Percentiles rank a stretch among this genome's conserved stretches.
Evolutionary conservation across 2,797 vertebrate species (phyloP).

Genomic region (Cossypha polioptera): DNA sequence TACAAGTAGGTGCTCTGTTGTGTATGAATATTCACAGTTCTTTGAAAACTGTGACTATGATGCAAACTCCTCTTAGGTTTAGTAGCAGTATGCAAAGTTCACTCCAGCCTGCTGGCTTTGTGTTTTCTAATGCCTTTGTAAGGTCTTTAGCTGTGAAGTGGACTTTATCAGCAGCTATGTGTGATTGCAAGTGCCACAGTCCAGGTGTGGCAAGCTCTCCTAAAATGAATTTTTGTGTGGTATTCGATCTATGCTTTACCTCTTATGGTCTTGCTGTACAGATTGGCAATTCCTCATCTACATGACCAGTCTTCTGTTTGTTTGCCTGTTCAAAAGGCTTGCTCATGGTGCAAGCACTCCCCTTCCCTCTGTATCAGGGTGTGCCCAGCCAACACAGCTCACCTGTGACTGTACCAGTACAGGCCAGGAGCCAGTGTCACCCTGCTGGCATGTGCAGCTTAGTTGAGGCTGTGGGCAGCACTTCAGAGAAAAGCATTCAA

Average conservation of each 20-base stretch:
- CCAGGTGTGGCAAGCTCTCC: not conserved
- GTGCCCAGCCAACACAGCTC: not conserved
- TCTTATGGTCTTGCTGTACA: not conserved
- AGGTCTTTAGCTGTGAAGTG: not conserved
- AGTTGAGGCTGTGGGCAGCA: accelerated
- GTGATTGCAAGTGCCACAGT: not conserved
- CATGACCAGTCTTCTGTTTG: not conserved
- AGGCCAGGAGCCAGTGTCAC: not conserved
- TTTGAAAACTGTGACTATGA: not conserved
- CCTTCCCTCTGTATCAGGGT: not conserved
- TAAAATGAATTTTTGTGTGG: not conserved
- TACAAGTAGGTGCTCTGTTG: not conserved
- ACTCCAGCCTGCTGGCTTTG: not conserved
- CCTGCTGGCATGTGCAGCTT: not conserved
- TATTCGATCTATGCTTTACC: not conserved
- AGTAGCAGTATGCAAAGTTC: not conserved
- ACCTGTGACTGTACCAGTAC: accelerated
- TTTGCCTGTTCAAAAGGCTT: not conserved
- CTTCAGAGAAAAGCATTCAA: not conserved
- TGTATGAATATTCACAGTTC: not conserved
- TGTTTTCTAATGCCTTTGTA: not conserved
- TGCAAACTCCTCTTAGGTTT: not conserved
- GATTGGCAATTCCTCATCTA: not conserved
- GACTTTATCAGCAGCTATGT: not conserved
- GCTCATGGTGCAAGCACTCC: not conserved